Base-by-base conservation (phyloP, 1,140 invertebrate genomes). In the Mizuhopecten yessoensis region DNA sequence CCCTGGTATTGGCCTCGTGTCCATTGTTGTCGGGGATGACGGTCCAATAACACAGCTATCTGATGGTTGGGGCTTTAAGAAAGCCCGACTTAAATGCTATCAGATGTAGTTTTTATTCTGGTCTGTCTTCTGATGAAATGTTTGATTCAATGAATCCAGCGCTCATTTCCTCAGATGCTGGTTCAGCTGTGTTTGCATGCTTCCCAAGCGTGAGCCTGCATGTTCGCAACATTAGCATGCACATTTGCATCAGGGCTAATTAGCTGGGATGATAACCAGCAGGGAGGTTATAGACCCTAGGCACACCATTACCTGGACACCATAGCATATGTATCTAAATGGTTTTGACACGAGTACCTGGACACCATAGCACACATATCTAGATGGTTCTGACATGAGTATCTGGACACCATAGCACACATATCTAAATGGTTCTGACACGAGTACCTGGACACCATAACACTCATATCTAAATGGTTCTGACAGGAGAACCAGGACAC, bases 161-260 rank as follows among this genome's bases (percentile, higher is more conserved):
- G 36, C 45, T 57, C 45, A 57, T 57, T 20, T 57, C 45, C 45
- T 23, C 45, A 57, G n/a, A 75, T 11, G 57, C 29, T 75, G 57
- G 5, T 75, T 29, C n/a, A 75, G 57, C 57, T 75, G 5, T 75
- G 57, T 75, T 75, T 75, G 57, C 57, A 75, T 75, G n/a, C 17
- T 45, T 75, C 17, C n/a, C 57, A n/a, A 75, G 0, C 5, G 23
- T 75, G 23, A 17, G 23, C 57, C 57, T 75, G 15, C 57, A 75
- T 75, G 57, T 29, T 29, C 9, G n/a, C 57, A 75, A 0, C 29
- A 75, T 5, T 75, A 29, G 57, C 57, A n/a, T 29, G 23, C 23
- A 75, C n/a, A 75, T 75, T 57, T 57, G 13, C 45, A 75, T 75
- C n/a, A 75, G 23, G 57, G 57, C 57, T 75, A 75, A 75, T 75